These are phyloP conservation scores for Aptenodytes patagonicus DNA, from an alignment of 2,113 vertebrate species.

Conservation along the genomic window DNA sequence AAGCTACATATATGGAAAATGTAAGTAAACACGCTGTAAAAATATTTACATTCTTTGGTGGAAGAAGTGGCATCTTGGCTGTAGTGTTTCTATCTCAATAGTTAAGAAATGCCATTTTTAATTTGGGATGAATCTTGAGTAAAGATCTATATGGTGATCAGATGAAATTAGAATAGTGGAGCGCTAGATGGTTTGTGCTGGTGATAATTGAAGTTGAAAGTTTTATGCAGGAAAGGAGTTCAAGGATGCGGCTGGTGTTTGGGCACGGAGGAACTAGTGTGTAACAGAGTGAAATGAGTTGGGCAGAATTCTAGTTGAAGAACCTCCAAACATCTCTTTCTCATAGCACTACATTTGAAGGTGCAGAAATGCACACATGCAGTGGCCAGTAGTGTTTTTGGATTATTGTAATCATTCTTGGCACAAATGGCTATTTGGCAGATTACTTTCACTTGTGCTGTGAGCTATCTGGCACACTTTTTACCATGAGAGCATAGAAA, in stretches of 20 bases:
- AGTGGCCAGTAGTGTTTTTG: background rate
- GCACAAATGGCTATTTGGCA: background rate
- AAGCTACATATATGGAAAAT: constrained; percentile 82
- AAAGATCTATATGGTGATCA: background rate
- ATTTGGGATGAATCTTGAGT: background rate
- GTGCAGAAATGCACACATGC: background rate
- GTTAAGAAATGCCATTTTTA: background rate
- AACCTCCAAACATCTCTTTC: background rate
- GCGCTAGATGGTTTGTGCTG: background rate
- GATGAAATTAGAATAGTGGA: background rate
- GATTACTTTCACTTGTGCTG: background rate
- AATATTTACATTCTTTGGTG: background rate
- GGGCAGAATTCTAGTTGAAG: background rate
- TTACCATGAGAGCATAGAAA: background rate
- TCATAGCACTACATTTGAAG: too few species aligned
- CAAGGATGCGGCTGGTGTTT: background rate
- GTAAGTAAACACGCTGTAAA: constrained; percentile 65
- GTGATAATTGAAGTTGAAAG: background rate
- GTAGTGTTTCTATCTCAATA: background rate
- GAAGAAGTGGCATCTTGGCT: background rate
- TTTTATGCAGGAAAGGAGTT: background rate
- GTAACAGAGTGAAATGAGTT: background rate
- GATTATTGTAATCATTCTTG: background rate
- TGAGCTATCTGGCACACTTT: background rate
- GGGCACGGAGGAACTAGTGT: background rate